Evolutionary conservation across 2,797 vertebrate genomes (phyloP).

Genomic region (Onychomys torridus): DNA sequence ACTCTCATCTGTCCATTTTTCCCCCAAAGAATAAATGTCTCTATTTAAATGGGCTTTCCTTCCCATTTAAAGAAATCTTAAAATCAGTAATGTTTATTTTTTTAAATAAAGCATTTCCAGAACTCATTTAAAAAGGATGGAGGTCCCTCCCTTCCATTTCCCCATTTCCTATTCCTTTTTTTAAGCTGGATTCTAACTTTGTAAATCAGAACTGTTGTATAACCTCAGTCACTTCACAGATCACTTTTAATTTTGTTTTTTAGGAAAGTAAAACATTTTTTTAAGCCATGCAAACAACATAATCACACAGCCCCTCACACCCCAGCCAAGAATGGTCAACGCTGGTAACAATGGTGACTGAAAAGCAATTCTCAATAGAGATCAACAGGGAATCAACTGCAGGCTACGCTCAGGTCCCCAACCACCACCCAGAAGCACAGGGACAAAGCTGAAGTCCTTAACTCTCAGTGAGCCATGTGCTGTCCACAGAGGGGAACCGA

Average conservation of each 20-base stretch:
- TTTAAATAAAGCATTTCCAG: not conserved
- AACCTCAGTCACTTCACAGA: not conserved
- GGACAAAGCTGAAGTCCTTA: not conserved
- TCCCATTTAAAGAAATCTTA: not conserved
- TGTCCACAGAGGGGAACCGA: not conserved
- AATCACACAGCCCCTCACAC: not conserved
- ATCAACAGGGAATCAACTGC: not conserved
- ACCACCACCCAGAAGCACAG: not conserved
- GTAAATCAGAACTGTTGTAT: slow-evolving; percentile 5
- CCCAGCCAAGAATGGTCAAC: not conserved
- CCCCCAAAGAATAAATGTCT: slow-evolving; percentile 16
- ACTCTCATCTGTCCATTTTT: not conserved
- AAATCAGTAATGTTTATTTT: not conserved
- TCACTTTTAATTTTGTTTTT: not conserved
- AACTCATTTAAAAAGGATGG: not conserved
- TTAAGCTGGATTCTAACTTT: slow-evolving; percentile 3
- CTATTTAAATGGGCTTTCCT: not conserved
- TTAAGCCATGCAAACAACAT: not conserved
- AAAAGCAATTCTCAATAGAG: slow-evolving; percentile 36
- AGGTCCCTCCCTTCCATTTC: not conserved
- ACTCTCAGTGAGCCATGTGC: not conserved
- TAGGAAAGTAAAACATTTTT: not conserved
- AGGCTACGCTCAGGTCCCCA: not conserved
- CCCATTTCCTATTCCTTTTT: not conserved
- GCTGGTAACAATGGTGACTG: not conserved